phyloP scores from a whole-genome alignment of 2,888 invertebrate species.

The Himalopsyche tibetana region DNA sequence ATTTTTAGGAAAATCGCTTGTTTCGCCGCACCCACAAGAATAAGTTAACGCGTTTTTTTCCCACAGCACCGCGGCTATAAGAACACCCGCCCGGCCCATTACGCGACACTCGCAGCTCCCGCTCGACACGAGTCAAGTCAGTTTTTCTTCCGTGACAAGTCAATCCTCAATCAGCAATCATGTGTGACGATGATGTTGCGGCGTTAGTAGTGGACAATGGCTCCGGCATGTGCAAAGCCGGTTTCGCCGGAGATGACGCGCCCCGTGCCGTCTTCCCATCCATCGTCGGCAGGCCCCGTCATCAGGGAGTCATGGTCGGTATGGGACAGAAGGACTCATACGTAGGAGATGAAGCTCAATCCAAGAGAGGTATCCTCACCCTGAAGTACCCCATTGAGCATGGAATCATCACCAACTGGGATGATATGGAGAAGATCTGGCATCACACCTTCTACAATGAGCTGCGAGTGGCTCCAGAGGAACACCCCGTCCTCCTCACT shows the following conservation, averaged over 20 bases:
- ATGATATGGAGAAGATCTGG: conserved; percentile 96
- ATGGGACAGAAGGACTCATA: conserved; percentile 94
- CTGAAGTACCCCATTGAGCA: conserved; percentile 93
- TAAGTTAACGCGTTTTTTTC: too few relatives aligned
- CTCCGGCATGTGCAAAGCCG: conserved; percentile 96
- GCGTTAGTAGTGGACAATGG: conserved; percentile 94
- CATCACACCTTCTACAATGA: conserved; percentile 96
- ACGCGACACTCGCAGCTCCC: conserved; percentile 75
- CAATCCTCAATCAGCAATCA: conserved; percentile 76
- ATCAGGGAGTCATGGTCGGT: conserved; percentile 92
- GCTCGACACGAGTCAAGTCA: conserved; percentile 64
- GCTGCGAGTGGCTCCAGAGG: conserved; percentile 93
- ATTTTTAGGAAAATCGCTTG: too few relatives aligned
- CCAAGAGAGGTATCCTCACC: conserved; percentile 92
- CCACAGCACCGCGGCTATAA: conserved; percentile 61
- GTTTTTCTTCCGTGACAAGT: conserved; percentile 53
- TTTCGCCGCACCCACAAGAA: too few relatives aligned
- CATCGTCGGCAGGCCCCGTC: conserved; percentile 93
- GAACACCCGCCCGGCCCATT: conserved; percentile 67
- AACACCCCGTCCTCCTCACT: conserved; percentile 93
- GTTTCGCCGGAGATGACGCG: conserved; percentile 94
- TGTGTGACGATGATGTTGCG: conserved; percentile 97
- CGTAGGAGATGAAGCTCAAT: conserved; percentile 91
- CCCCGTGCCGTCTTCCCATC: conserved; percentile 95
- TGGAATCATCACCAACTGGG: conserved; percentile 95